Percentiles rank a stretch among this genome's conserved stretches.
Conservation (phyloP, 2,888 invertebrate genomes). For the Oligia fasciuncula region DNA sequence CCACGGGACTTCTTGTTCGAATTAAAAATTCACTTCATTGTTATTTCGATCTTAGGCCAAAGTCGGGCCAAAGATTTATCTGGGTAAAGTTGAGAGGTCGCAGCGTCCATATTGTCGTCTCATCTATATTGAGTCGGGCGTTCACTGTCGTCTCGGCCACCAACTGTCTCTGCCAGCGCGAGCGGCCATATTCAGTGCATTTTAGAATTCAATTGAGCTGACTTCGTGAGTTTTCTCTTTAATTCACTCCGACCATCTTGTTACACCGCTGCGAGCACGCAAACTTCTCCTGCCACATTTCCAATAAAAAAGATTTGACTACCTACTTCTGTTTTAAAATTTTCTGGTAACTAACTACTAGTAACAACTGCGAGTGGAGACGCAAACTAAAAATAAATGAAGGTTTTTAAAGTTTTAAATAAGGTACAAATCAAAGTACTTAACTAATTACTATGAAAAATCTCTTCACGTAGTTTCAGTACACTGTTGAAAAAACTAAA, state of each 20-base stretch:
- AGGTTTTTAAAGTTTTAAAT: slow-evolving; percentile 4
- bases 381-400: slow-evolving; percentile 31
- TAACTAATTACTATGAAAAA: slow-evolving; percentile 2
- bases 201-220: slow-evolving; percentile 60
- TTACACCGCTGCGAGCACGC: slow-evolving; percentile 35
- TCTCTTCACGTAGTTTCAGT: background rate
- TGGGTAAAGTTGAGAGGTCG: slow-evolving; percentile 42
- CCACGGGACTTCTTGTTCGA: background rate
- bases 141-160: slow-evolving; percentile 23
- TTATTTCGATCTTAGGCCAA: slow-evolving; percentile 19
- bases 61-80: slow-evolving; percentile 46
- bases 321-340: slow-evolving; percentile 21
- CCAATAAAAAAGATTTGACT: slow-evolving; percentile 40
- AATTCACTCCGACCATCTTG: slow-evolving; percentile 49
- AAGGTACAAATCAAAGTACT: slow-evolving; percentile 10
- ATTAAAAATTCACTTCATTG: slow-evolving; percentile 27
- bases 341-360: slow-evolving; percentile 23
- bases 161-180: slow-evolving; percentile 29
- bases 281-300: slow-evolving; percentile 45
- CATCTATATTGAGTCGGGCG: slow-evolving; percentile 55
- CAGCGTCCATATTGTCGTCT: slow-evolving; percentile 42
- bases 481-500: background rate
- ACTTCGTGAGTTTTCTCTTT: slow-evolving; percentile 52
- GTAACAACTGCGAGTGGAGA: slow-evolving; percentile 10
- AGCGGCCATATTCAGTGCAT: slow-evolving; percentile 43